phyloP scores from a whole-genome alignment of 2,797 vertebrate genomes.

The Chiroxiphia lanceolata region DNA sequence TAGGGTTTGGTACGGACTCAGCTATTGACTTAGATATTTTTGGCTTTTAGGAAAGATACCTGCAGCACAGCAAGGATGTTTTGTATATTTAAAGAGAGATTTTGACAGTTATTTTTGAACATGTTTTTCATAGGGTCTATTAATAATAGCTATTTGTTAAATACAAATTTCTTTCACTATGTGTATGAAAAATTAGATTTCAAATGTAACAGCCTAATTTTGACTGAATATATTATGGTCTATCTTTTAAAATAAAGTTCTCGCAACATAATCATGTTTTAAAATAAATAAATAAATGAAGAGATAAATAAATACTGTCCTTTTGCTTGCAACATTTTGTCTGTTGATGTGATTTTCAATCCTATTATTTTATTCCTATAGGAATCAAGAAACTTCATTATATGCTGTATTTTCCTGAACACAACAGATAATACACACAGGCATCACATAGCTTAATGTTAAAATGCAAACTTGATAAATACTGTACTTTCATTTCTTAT shows the following conservation, averaged over 20 bases:
- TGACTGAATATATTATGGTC: constrained; percentile 68
- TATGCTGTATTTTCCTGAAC: background rate
- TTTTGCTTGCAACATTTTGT: constrained; percentile 58
- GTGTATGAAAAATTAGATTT: constrained; percentile 40
- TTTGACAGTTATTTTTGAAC: constrained; percentile 75
- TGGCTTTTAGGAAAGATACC: constrained; percentile 56
- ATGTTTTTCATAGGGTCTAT: constrained; percentile 64
- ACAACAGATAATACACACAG: background rate
- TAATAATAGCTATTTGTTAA: constrained; percentile 67
- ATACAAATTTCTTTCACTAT: constrained; percentile 51
- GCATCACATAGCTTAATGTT: background rate
- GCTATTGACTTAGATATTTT: constrained; percentile 49
- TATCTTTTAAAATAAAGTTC: constrained; percentile 67
- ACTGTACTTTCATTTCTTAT: background rate
- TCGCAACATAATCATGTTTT: constrained; percentile 70
- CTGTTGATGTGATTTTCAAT: constrained; percentile 1
- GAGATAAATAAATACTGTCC: constrained; percentile 63
- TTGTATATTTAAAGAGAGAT: constrained; percentile 76
- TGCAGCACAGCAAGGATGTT: constrained; percentile 50
- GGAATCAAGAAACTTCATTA: background rate
- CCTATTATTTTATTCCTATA: background rate
- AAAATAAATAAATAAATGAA: constrained; percentile 67
- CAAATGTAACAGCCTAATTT: constrained; percentile 71
- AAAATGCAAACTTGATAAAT: background rate
- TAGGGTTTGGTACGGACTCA: constrained; percentile 56